A percentile compares a stretch with the other conserved stretches of the same genome.
Conservation (phyloP, 37 sponge, comb jelly and placozoan genomes). For the Theonella swinhoei region DNA sequence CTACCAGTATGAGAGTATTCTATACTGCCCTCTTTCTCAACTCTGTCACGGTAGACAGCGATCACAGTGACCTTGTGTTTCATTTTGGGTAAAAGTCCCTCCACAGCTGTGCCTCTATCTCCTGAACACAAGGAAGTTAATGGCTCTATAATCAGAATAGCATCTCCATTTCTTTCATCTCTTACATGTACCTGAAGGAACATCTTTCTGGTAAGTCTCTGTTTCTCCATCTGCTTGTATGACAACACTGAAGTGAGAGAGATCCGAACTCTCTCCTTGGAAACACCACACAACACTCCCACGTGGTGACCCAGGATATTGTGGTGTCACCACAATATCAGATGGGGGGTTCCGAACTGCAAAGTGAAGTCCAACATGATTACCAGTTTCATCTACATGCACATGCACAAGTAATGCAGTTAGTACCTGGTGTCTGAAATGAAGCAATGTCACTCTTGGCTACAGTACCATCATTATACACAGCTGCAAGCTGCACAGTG, state of each 20-base stretch:
- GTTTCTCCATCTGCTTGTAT: background rate
- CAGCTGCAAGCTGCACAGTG: background rate
- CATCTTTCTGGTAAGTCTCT: too few relatives aligned
- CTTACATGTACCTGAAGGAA: too few relatives aligned
- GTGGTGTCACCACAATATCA: background rate
- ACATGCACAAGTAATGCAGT: too few relatives aligned
- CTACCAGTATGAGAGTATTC: background rate
- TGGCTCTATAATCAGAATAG: too few relatives aligned
- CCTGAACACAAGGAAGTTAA: too few relatives aligned
- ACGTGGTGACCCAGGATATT: background rate
- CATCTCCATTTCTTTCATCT: too few relatives aligned
- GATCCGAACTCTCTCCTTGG: background rate
- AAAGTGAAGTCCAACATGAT: too few relatives aligned
- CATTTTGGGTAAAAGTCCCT: background rate
- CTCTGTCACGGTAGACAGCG: background rate
- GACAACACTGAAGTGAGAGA: background rate
- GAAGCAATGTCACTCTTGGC: background rate
- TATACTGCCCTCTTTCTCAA: background rate
- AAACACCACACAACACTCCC: background rate
- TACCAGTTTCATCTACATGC: too few relatives aligned
- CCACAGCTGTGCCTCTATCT: too few relatives aligned
- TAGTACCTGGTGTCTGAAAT: background rate
- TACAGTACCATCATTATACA: background rate
- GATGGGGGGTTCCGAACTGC: too few relatives aligned
- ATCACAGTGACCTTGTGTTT: background rate